phyloP scores from a whole-genome alignment of 2,113 vertebrate species.

The Pantherophis guttatus region DNA sequence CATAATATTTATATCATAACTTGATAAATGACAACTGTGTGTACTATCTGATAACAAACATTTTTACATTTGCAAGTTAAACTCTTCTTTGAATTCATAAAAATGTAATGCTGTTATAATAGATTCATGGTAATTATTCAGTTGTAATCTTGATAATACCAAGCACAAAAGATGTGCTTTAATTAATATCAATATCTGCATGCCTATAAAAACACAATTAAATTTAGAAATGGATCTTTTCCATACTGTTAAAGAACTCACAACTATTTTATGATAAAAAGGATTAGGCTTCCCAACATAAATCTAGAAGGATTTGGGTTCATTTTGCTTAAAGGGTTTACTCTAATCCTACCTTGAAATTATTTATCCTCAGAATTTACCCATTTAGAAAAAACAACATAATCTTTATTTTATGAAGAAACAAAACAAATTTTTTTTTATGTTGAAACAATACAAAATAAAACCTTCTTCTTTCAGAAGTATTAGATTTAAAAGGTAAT shows the following conservation, averaged over 20 bases:
- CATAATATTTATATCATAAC: conserved; percentile 32
- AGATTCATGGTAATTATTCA: conserved; percentile 37
- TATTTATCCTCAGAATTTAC: conserved; percentile 12
- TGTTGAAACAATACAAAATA: not conserved
- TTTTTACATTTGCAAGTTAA: conserved; percentile 19
- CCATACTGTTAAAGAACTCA: not conserved
- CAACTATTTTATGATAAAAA: conserved; percentile 22
- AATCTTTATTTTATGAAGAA: not conserved
- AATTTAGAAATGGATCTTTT: conserved; percentile 19
- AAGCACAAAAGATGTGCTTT: not conserved
- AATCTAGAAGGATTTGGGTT: not conserved
- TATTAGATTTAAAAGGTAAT: not conserved
- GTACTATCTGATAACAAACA: conserved; percentile 32
- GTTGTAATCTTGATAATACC: conserved; percentile 8
- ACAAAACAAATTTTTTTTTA: not conserved
- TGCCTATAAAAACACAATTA: conserved; percentile 18
- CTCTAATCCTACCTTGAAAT: not conserved
- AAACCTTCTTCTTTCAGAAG: not conserved
- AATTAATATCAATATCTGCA: not conserved
- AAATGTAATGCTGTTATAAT: conserved; percentile 14
- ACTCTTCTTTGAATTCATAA: conserved; percentile 26
- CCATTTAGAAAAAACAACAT: not conserved
- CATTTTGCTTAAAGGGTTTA: conserved; percentile 15
- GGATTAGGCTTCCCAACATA: conserved; percentile 3
- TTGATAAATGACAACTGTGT: conserved; percentile 24